These are phyloP conservation scores for Varecia variegata DNA, from an alignment of 2,797 vertebrate genomes.

Conservation along the genomic window DNA sequence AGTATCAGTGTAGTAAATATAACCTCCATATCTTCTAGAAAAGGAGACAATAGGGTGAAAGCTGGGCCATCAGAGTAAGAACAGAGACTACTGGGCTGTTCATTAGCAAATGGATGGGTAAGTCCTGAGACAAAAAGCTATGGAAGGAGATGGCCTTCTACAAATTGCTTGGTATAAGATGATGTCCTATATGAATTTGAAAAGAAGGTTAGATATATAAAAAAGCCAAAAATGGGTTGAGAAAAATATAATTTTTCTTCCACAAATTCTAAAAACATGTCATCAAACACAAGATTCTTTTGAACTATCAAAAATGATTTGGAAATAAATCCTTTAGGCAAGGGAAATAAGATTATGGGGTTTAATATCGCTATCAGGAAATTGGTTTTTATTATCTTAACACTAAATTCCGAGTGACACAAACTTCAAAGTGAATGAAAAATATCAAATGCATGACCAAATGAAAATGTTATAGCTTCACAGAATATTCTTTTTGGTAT, in stretches of 20 bases:
- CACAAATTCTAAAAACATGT: conserved; percentile 21
- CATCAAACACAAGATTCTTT: conserved; percentile 16
- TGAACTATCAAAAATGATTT: conserved; percentile 29
- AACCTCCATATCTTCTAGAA: not conserved
- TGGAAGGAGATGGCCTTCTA: not conserved
- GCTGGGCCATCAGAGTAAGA: not conserved
- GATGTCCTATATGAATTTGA: not conserved
- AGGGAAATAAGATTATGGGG: conserved; percentile 41
- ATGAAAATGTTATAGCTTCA: conserved; percentile 41
- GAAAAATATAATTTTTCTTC: conserved; percentile 23
- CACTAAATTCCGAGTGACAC: conserved; percentile 51
- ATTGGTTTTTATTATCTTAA: conserved; percentile 60
- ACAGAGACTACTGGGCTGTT: not conserved
- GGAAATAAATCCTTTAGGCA: conserved; percentile 60
- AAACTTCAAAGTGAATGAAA: conserved; percentile 48
- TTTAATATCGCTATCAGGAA: conserved; percentile 68
- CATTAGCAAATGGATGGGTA: not conserved
- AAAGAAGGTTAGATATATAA: not conserved
- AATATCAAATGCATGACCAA: conserved; percentile 47
- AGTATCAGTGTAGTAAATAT: not conserved
- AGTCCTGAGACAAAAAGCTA: not conserved
- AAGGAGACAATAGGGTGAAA: not conserved
- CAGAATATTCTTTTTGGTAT: conserved; percentile 7
- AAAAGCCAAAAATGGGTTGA: not conserved
- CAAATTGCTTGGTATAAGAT: not conserved